Percentiles rank a stretch among this genome's conserved stretches.
These are phyloP conservation scores for Erpornis zantholeuca DNA, from an alignment of 2,113 vertebrate species.

Conservation along the genomic window DNA sequence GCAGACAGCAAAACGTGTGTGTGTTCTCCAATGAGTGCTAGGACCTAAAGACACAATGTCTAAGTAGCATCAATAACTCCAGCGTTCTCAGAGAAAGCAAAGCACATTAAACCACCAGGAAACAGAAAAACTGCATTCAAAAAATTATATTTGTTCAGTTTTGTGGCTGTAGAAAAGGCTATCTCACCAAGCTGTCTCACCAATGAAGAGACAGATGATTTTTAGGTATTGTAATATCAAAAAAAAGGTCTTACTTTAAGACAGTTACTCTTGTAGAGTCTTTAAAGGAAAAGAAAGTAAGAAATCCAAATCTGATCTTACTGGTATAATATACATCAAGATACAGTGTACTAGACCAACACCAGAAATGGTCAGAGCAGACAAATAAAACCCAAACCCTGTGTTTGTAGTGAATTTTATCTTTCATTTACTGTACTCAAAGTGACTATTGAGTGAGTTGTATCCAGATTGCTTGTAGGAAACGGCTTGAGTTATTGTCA, in stretches of 20 bases:
- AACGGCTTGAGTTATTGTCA: background rate
- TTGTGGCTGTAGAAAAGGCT: background rate
- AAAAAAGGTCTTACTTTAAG: background rate
- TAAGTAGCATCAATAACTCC: background rate
- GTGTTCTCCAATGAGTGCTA: background rate
- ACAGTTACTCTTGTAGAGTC: background rate
- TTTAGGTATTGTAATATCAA: background rate
- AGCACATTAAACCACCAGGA: background rate
- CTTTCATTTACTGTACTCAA: background rate
- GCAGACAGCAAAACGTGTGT: rapidly evolving
- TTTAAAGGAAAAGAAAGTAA: background rate
- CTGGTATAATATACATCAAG: background rate
- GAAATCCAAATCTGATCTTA: background rate
- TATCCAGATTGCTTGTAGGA: background rate
- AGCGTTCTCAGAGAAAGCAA: background rate
- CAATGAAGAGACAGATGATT: background rate
- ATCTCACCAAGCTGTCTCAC: background rate
- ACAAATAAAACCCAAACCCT: background rate
- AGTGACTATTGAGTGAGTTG: background rate
- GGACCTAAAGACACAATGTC: background rate
- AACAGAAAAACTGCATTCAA: background rate
- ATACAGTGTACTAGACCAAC: background rate
- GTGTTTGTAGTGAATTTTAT: background rate
- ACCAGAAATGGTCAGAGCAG: background rate
- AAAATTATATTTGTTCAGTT: background rate